Evolutionary conservation across 2,113 vertebrate genomes (phyloP), one percentile per base, ranked within the genome.

Genomic region (Hepsetus odoe): DNA sequence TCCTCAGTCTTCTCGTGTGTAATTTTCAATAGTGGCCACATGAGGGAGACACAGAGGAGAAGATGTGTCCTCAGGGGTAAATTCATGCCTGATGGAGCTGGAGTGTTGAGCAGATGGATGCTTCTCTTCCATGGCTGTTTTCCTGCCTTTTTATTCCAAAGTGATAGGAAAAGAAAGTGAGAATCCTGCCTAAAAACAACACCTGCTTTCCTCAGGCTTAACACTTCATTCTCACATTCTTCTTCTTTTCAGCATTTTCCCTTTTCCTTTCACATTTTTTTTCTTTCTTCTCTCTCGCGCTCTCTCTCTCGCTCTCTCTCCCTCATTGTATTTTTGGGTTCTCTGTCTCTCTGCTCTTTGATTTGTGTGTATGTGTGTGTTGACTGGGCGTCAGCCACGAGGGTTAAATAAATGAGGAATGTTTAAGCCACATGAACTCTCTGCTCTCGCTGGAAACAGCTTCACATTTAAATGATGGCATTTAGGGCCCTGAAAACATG

Each of bases 401-500:
- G 91, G 86, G 88, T 90, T 90, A 91, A 89, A 89, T 82, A 76
- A 85, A 72, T 86, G 87, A 85, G 87, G 87, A 90, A 86, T 83
- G 88, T 79, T 79, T 85, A 76, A 70, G 85, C 83, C 86, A 85
- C 88, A 3, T 58, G 33, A 72, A 72, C 28, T 71, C 68, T 51
- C 68, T 2, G 2, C 24, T 42, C 30, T 35, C 35, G 4, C 38
- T 56, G 51, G 55, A 58, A 72, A 6, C 66, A 28, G 16, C 33
- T 72, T 20, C 28, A 33, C 55, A 59, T 89, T 91, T 91, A 90
- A 91, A 90, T 90, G 88, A 90, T 86, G 86, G 85, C 87, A 90
- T 90, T 90, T 90, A 88, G 87, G 85, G 89, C 24, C 88, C 85
- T 91, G 89, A 90, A 90, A 89, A 88, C 89, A 90, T 89, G 88